phyloP scores from a whole-genome alignment of 53 echinoderm and acorn worm species.

The Crossaster papposus region DNA sequence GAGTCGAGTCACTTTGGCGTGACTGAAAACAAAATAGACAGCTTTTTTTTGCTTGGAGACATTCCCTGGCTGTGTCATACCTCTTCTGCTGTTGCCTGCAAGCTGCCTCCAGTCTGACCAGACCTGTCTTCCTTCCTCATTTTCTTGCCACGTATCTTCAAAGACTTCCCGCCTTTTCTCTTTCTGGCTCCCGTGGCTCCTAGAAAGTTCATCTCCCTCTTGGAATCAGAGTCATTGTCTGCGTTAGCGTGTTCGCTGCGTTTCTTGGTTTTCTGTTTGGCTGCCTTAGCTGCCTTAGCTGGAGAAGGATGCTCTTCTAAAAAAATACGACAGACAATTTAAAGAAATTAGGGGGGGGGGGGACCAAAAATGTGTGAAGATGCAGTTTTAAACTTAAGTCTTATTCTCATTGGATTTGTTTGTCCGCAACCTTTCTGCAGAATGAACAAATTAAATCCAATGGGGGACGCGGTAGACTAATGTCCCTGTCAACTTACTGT shows the following conservation, averaged over 20 bases:
- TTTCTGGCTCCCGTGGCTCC: slow-evolving; percentile 47
- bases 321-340: not conserved
- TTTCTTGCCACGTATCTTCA: slow-evolving; percentile 30
- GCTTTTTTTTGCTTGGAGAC: no score
- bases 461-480: no score
- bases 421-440: no score
- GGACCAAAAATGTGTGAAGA: not conserved
- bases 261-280: slow-evolving; percentile 16
- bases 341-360: no score
- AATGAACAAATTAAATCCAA: no score
- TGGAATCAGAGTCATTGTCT: slow-evolving; percentile 17
- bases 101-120: slow-evolving; percentile 16
- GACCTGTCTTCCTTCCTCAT: slow-evolving; percentile 8
- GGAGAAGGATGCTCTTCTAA: not conserved
- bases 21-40: no score
- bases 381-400: no score
- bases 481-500: no score
- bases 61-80: slow-evolving; percentile 18
- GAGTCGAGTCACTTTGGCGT: no score
- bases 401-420: no score
- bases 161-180: slow-evolving; percentile 39
- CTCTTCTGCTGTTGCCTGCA: slow-evolving; percentile 76
- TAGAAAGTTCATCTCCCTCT: slow-evolving; percentile 30
- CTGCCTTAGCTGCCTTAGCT: slow-evolving; percentile 37
- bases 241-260: not conserved